Base-by-base conservation (phyloP, 2,888 invertebrate species). In the Erebia epiphron region DNA sequence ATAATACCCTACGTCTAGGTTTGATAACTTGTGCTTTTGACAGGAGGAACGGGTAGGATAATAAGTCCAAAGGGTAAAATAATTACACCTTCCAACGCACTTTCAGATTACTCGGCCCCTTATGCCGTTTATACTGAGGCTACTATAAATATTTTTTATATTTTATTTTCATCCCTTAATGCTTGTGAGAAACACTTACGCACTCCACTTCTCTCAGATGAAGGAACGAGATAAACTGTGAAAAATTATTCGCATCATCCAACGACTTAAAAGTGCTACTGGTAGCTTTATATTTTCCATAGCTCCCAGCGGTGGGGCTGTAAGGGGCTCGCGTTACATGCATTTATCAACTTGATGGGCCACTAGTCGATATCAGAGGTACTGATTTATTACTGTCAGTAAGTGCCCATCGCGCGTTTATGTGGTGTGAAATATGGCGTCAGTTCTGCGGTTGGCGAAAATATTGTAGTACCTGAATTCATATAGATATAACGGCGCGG, bases 321-420 rank as follows among this genome's bases (percentile, higher is more conserved):
- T 79, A 80, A 80, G 82, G 78, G 83, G 75, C 80, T 88, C 84
- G 77, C 74, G 83, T 87, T 85, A 79, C 85, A 78, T 79, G 81
- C 88, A 90, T 91, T 89, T 88, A 91, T 91, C 91, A 88, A 81
- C 75, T 83, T 85, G 86, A 89, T 88, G 85, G 86, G 86, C 75
- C 77, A 79, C 77, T 79, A 80, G 82, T 79, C 85, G 83, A 85
- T 87, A 89, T 85, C 84, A 80, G 78, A 77, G 79, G 77, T 81
- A 77, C 81, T 88, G 89, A 91, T 91, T 90, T 88, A 91, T 88
- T 82, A 79, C 78, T 81, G 86, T 85, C 88, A 84, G 83, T 82
- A 85, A 83, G 84, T 78, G 80, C 83, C 81, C 82, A 81, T 80
- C 80, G 79, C 74, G 83, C 67, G 67, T 82, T 86, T 88, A 86